Evolutionary conservation across 2,888 invertebrate genomes (phyloP), one percentile per base, ranked within the genome.

Genomic region (Diabrotica balteata): DNA sequence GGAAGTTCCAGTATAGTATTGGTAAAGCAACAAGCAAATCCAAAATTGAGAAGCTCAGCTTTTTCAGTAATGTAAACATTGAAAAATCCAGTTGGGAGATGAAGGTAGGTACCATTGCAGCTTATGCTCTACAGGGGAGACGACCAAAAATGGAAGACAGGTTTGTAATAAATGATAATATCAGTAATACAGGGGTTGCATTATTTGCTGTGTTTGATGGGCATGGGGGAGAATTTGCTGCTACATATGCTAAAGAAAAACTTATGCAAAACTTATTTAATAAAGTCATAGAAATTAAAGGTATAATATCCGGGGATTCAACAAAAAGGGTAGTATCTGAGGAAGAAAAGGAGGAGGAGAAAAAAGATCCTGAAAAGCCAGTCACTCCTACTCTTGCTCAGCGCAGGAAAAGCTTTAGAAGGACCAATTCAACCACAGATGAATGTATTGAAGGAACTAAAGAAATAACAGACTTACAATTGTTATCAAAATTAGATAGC

Each of bases 191-290:
- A 22, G 94, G 93, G 32, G 91, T 96, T 63, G 93, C 95, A 22
- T 86, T 97, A 67, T 96, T 94, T 85, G 96, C 96, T 54, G 91
- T 97, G 74, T 97, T 96, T 83, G 97, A 97, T 85, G 97, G 97
- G 0, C 97, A 97, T 83, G 97, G 97, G 60, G 97, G 97, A 51
- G 95, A 96, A 86, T 94, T 94, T 86, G 96, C 96, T 61, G 96
- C 96, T 22, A 94, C 96, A 81, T 97, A 93, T 85, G 95, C 95
- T 61, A 92, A 93, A 81, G 95, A 96, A 77, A 93, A 94, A 76
- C 87, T 97, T 17, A 91, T 96, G 72, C 91, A 92, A 81, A 93
- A 90, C 80, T 86, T 95, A 60, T 90, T 89, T 77, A 90, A 90
- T 79, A 93, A 92, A 85, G 89, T 94, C 55, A 86, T 90, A 44